Evolutionary conservation across 2,888 invertebrate species (phyloP), one percentile per base, ranked within the genome.

Genomic region (Taphrorychus bicolor): DNA sequence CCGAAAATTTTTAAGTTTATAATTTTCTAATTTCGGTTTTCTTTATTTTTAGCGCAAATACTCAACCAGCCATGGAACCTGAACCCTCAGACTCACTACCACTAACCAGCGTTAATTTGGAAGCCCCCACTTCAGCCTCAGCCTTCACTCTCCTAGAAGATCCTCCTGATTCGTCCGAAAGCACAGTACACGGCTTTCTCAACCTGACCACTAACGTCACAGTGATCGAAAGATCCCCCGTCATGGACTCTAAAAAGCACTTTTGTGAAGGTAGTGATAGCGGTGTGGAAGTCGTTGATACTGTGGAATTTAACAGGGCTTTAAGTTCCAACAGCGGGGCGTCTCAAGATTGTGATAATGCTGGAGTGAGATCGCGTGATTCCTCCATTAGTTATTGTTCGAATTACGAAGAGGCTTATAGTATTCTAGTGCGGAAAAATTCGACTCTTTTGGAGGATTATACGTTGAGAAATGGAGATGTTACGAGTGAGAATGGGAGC

Each of bases 301-400:
- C 61, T 76, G 79, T 54, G 53, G 75, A 77, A 11, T 77, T 85
- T 64, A 82, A 84, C 66, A 81, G 87, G 62, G 85, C 85, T n/a
- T 76, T 85, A 49, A 87, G 87, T 76, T 84, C 85, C 58, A 86
- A 85, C 73, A 87, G 87, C 73, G 88, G 89, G 0, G 63, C 59
- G 5, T 67, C 61, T 19, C 70, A 71, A 40, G 71, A 71, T 40
- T 63, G 52, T 54, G 69, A 69, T 53, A 60, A 61, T 40, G 23
- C 59, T 18, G 60, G 89, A 54, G 89, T 88, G 51, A 85, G 88
- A 2, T 92, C 92, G 16, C 91, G 91, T 77, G 91, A 91, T 72
- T 92, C 92, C 42, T 92, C 92, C 71, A 87, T 92, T 68, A 92
- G 92, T 69, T 91, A 89, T 78, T 91, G 89, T 72, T 92, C 91